Conservation (phyloP, 2,888 invertebrate species). For the Drosophila nr. medialis region DNA sequence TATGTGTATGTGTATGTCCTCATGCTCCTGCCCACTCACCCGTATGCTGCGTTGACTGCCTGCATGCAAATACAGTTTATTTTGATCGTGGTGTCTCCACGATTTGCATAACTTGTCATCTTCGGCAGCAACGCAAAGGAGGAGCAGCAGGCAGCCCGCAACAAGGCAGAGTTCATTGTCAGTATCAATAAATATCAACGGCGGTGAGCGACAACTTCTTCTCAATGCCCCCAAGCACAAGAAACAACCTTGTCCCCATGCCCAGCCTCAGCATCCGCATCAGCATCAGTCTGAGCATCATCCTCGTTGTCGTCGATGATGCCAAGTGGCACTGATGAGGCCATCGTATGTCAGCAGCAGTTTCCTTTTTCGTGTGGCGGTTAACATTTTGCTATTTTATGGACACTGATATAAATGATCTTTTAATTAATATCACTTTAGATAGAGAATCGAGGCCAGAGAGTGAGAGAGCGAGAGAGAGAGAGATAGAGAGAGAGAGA, state of each 20-base stretch:
- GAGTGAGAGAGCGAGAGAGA: not conserved
- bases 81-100: slow-evolving; percentile 79
- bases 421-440: slow-evolving; percentile 82
- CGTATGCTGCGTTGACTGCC: slow-evolving; percentile 27
- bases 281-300: slow-evolving; percentile 14
- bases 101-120: slow-evolving; percentile 80
- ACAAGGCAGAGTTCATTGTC: slow-evolving; percentile 70
- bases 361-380: slow-evolving; percentile 48
- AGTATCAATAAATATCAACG: slow-evolving; percentile 80
- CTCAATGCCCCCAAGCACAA: slow-evolving; percentile 22
- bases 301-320: slow-evolving; percentile 59
- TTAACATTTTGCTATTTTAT: slow-evolving; percentile 79
- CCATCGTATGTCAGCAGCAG: slow-evolving; percentile 64
- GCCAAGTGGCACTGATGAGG: slow-evolving; percentile 81
- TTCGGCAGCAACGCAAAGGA: slow-evolving; percentile 37
- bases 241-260: slow-evolving; percentile 1
- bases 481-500: not conserved
- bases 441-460: slow-evolving; percentile 52
- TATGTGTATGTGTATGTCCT: not conserved
- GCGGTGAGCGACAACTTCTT: slow-evolving; percentile 74
- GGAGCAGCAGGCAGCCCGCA: slow-evolving; percentile 4
- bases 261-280: slow-evolving; percentile 1
- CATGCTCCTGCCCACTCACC: slow-evolving; percentile 70
- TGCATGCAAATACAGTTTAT: slow-evolving; percentile 68
- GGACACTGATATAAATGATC: slow-evolving; percentile 81